phyloP scores from a whole-genome alignment of 2,113 vertebrate species.

The Clinocottus analis region DNA sequence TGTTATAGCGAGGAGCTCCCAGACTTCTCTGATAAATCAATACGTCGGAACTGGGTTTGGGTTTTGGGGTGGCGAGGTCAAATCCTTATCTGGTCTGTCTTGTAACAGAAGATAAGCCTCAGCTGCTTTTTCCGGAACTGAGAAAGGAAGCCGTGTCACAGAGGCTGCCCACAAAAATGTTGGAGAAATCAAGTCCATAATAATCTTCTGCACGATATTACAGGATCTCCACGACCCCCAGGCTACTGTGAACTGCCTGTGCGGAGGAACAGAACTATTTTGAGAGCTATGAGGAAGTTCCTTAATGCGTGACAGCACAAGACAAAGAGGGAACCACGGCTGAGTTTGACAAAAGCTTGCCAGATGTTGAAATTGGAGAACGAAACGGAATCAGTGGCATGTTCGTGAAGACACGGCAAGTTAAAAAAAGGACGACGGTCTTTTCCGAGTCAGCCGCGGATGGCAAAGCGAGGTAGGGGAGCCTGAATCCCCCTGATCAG shows the following conservation, averaged over 20 bases:
- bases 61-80: slow-evolving; percentile 23
- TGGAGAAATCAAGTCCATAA: background rate
- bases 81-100: slow-evolving; percentile 43
- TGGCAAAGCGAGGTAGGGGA: background rate
- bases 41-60: slow-evolving; percentile 27
- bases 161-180: background rate
- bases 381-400: slow-evolving; percentile 7
- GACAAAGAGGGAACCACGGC: slow-evolving; percentile 50
- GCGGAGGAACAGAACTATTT: slow-evolving; percentile 19
- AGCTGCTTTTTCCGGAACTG: slow-evolving; percentile 12
- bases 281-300: slow-evolving; percentile 64
- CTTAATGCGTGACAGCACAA: slow-evolving; percentile 47
- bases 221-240: background rate
- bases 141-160: slow-evolving; percentile 23
- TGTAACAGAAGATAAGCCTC: slow-evolving; percentile 57
- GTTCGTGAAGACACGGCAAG: slow-evolving; percentile 8
- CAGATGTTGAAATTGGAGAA: slow-evolving; percentile 49
- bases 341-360: slow-evolving; percentile 33
- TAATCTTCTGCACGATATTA: background rate
- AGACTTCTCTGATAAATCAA: slow-evolving; percentile 52
- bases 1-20: slow-evolving; percentile 16
- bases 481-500: background rate
- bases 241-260: background rate
- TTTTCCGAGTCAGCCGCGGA: background rate
- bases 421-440: slow-evolving; percentile 17